Percentiles rank a stretch among this genome's conserved stretches.
phyloP scores from a whole-genome alignment of 2,888 invertebrate genomes.

The Omphaloscelis lunosa region DNA sequence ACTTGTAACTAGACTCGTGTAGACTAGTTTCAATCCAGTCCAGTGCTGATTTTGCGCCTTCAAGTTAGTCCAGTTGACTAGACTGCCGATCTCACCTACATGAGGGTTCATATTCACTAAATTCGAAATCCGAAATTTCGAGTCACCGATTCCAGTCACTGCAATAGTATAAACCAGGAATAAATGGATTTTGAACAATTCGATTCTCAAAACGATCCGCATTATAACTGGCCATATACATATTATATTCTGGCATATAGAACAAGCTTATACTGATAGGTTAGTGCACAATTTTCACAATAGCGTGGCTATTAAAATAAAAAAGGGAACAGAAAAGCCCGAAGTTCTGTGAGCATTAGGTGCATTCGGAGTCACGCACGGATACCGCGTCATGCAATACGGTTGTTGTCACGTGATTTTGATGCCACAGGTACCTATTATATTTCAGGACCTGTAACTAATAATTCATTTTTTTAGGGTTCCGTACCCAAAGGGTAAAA shows the following conservation, averaged over 20 bases:
- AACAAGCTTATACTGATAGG: conserved; percentile 65
- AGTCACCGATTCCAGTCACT: too few relatives aligned
- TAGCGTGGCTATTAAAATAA: conserved; percentile 73
- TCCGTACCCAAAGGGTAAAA: too few relatives aligned
- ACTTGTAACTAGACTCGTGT: too few relatives aligned
- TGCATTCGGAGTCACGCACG: conserved; percentile 71
- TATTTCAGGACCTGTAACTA: conserved; percentile 55
- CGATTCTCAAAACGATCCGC: neutral
- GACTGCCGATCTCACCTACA: too few relatives aligned
- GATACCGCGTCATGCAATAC: conserved; percentile 77
- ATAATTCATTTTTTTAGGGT: conserved; percentile 38
- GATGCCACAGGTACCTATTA: conserved; percentile 52
- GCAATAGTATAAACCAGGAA: too few relatives aligned
- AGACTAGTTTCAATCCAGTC: too few relatives aligned
- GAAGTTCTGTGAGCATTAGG: conserved; percentile 70
- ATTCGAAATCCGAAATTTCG: too few relatives aligned
- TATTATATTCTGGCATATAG: conserved; percentile 14
- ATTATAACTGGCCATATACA: neutral
- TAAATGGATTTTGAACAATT: neutral
- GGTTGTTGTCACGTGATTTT: conserved; percentile 67
- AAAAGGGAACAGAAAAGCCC: conserved; percentile 72
- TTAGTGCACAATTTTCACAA: conserved; percentile 68
- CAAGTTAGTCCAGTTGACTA: too few relatives aligned
- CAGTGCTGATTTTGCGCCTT: too few relatives aligned
- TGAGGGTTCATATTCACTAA: too few relatives aligned